Evolutionary conservation across 2,888 invertebrate species (phyloP).

Genomic region (Lepidonotus clava): DNA sequence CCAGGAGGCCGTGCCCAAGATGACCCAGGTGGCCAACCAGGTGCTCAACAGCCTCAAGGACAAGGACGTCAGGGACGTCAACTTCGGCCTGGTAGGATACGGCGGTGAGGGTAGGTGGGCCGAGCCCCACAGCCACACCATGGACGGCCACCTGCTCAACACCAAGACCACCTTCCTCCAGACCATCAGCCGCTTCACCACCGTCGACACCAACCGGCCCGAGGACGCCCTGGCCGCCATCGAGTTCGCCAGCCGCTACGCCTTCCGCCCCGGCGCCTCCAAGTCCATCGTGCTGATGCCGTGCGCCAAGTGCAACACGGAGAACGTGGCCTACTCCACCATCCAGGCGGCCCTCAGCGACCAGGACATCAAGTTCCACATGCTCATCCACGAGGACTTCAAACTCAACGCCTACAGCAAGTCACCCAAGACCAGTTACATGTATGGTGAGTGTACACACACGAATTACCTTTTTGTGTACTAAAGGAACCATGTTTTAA

Average conservation of each 20-base stretch:
- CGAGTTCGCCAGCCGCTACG: constrained; percentile 84
- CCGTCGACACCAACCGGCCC: constrained; percentile 57
- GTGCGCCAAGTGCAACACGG: constrained; percentile 87
- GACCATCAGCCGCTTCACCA: constrained; percentile 55
- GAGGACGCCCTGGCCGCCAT: constrained; percentile 83
- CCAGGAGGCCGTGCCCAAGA: constrained; percentile 83
- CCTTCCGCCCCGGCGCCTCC: constrained; percentile 91
- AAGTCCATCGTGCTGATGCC: constrained; percentile 91
- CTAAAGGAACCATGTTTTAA: too few species aligned
- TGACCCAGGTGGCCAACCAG: constrained; percentile 71
- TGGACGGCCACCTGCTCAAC: constrained; percentile 75
- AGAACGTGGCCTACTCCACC: constrained; percentile 56
- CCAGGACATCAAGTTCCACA: constrained; percentile 61
- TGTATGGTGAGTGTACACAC: constrained; percentile 65
- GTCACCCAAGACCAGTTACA: constrained; percentile 60
- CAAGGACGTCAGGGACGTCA: constrained; percentile 80
- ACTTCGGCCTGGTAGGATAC: constrained; percentile 87
- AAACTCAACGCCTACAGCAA: constrained; percentile 54
- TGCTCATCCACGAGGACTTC: constrained; percentile 61
- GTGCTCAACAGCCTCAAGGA: constrained; percentile 64
- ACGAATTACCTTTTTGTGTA: too few species aligned
- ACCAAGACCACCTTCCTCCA: constrained; percentile 59
- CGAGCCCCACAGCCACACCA: constrained; percentile 86
- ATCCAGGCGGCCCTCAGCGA: constrained; percentile 60
- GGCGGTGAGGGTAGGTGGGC: constrained; percentile 86